phyloP scores from a whole-genome alignment of 2,888 invertebrate genomes.

The Listrodromus nycthemerus region DNA sequence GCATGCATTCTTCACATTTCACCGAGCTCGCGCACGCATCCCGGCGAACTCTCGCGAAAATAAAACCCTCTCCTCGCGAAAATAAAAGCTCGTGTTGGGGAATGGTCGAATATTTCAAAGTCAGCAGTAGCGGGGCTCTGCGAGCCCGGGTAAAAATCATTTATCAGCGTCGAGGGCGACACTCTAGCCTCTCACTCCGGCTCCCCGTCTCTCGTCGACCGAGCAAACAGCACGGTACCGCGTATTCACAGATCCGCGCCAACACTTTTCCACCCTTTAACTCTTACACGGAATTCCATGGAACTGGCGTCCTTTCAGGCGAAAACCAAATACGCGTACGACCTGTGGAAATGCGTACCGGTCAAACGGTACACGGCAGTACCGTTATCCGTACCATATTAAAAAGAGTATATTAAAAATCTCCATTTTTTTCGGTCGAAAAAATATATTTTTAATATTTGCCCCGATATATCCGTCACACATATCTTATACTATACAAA shows the following conservation, averaged over 20 bases:
- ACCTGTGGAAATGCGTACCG: slow-evolving; percentile 19
- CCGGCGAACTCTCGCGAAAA: slow-evolving; percentile 19
- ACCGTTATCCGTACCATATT: too few relatives aligned
- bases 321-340: slow-evolving; percentile 33
- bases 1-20: slow-evolving; percentile 49
- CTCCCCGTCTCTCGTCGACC: neutral
- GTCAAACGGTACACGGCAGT: neutral
- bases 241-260: slow-evolving; percentile 3
- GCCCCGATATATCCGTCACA: too few relatives aligned
- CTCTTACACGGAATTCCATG: slow-evolving; percentile 1
- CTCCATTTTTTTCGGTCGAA: too few relatives aligned
- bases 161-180: slow-evolving; percentile 48
- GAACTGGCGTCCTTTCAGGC: slow-evolving; percentile 6
- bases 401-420: too few relatives aligned
- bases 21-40: slow-evolving; percentile 28
- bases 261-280: neutral
- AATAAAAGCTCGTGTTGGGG: neutral
- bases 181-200: slow-evolving; percentile 11
- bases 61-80: slow-evolving; percentile 3
- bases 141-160: slow-evolving; percentile 37
- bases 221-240: slow-evolving; percentile 16
- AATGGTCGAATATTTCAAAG: slow-evolving; percentile 47
- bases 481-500: too few relatives aligned
- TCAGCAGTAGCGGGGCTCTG: slow-evolving; percentile 27
- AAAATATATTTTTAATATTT: too few relatives aligned